Evolutionary conservation across 2,888 invertebrate species (phyloP).

Genomic region (Agrochola lychnidis): DNA sequence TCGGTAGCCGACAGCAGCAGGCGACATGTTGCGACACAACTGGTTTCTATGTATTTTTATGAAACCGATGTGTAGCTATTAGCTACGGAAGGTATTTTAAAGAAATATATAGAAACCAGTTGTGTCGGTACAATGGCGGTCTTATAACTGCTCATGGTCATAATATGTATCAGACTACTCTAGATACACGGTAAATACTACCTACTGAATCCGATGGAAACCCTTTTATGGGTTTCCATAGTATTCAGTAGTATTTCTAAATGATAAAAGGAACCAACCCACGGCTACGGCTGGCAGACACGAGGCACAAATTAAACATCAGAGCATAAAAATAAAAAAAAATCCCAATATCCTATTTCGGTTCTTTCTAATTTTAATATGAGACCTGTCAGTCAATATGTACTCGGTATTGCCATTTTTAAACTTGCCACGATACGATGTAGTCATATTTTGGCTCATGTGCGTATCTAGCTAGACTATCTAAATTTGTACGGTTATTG

Average conservation of each 20-base stretch:
- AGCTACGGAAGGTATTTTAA: no score
- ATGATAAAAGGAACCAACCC: not conserved
- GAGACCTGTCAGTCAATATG: slow-evolving; percentile 37
- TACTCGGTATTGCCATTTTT: slow-evolving; percentile 8
- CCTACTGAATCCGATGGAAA: no score
- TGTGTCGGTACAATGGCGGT: not conserved
- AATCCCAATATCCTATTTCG: not conserved
- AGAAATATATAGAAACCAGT: no score
- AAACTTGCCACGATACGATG: slow-evolving; percentile 18
- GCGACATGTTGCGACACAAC: no score
- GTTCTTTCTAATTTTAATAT: slow-evolving; percentile 16
- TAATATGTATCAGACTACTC: no score
- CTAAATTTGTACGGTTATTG: not conserved
- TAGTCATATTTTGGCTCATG: slow-evolving; percentile 37
- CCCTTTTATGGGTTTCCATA: not conserved
- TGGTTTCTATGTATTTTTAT: no score
- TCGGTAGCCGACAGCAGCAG: no score
- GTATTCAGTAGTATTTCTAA: not conserved
- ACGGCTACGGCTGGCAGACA: not conserved
- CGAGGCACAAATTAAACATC: not conserved
- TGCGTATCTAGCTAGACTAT: not conserved
- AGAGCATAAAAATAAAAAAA: not conserved
- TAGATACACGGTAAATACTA: no score
- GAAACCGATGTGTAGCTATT: no score
- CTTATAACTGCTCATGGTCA: not conserved